Evolutionary conservation across 2,113 vertebrate species (phyloP), one percentile per base, ranked within the genome.

Genomic region (Plecotus auritus): DNA sequence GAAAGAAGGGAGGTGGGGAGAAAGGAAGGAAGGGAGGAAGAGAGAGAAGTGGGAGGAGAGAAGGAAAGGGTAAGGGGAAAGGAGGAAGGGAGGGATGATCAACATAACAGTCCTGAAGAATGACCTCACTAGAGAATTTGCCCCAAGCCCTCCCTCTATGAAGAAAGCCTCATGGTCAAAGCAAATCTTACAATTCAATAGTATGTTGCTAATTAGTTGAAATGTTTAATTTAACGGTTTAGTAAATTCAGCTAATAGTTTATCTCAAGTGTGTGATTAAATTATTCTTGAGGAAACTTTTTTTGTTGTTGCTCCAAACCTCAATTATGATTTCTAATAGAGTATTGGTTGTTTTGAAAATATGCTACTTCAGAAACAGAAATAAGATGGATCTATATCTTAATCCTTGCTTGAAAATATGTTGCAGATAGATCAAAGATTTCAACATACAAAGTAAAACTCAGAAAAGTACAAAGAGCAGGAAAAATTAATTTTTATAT

Each of bases 171-270:
- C 30, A 5, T 95, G 94, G 90, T 83, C 94, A 94, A 92, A 95
- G 92, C 69, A 92, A 88, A 92, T 42, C 70, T 47, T 83, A 88
- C n/a, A 69, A 88, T 83, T 95, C 77, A 95, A 93, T 83, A 90
- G 88, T 78, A 95, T 88, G 22, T 88, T 66, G 20, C 92, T 96
- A 97, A 97, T 97, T 97, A 97, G 94, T 85, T 94, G 94, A 93
- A 97, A 97, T 96, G 92, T 95, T 97, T 97, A 97, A 97, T 97
- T 97, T 97, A 97, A 97, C 23, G 90, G 96, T 96, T 97, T 96
- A 95, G 92, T 96, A 97, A 96, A 96, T 95, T 95, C 96, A 94
- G 94, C 92, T 95, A 97, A 97, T 95, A 96, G 95, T 97, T 97
- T 97, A 96, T 95, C 96, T 97, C 96, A 95, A 97, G 95, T 97